Evolutionary conservation across 2,888 invertebrate genomes (phyloP).

Genomic region (Hyposoter dolosus): DNA sequence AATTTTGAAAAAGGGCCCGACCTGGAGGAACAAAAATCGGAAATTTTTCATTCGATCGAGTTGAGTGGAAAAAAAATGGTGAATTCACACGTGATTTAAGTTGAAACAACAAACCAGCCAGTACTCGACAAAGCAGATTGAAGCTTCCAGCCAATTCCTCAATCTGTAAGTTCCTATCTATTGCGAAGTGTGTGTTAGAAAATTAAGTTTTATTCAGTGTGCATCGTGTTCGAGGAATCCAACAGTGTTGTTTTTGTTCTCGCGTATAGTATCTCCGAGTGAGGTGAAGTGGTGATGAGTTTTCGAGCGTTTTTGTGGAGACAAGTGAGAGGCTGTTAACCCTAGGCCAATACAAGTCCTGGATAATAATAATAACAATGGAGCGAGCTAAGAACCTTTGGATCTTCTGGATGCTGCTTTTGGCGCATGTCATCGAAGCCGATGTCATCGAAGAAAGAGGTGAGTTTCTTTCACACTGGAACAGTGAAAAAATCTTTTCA

Average conservation of each 20-base stretch:
- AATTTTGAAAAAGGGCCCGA: neutral
- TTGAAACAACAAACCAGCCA: neutral
- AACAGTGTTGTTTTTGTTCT: slow-evolving; percentile 11
- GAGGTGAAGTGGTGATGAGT: slow-evolving; percentile 79
- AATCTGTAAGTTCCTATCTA: neutral
- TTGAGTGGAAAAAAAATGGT: neutral
- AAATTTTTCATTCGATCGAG: neutral
- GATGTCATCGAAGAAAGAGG: slow-evolving; percentile 83
- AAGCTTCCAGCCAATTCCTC: neutral
- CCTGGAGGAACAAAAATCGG: neutral
- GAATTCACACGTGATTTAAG: slow-evolving; percentile 17
- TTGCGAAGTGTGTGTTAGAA: neutral
- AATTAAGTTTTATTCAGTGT: neutral
- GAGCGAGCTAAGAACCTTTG: slow-evolving; percentile 72
- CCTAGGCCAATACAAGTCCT: slow-evolving; percentile 66
- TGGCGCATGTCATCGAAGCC: slow-evolving; percentile 71
- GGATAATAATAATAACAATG: slow-evolving; percentile 77
- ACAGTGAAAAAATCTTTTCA: neutral
- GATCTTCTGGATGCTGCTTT: slow-evolving; percentile 72
- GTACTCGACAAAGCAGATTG: neutral
- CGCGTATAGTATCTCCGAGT: slow-evolving; percentile 48
- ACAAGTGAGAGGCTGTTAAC: slow-evolving; percentile 71
- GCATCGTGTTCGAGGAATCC: slow-evolving; percentile 37
- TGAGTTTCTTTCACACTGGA: slow-evolving; percentile 61
- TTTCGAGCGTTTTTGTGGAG: slow-evolving; percentile 76